Evolutionary conservation across 2,113 vertebrate species (phyloP), one percentile per base, ranked within the genome.

Genomic region (Aphyosemion australe): DNA sequence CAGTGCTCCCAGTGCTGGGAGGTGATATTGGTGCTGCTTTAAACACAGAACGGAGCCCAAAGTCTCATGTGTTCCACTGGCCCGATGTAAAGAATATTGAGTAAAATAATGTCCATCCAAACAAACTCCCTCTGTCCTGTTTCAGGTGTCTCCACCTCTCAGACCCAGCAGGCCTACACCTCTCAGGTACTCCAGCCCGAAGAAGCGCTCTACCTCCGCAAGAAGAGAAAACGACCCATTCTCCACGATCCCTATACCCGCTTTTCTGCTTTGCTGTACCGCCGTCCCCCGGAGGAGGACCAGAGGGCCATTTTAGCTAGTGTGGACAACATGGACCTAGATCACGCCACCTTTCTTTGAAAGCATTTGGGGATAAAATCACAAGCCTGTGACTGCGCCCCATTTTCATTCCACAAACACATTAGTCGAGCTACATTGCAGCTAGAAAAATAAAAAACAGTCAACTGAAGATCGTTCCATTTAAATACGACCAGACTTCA

Each of bases 121-220:
- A 41, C 12, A 12, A 43, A 45, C 14, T 16, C 14, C 13, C 1
- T 45, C 2, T 54, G 16, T 87, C 61, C 61, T 61, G 63, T 56
- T 46, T 3, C 76, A 97, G 96, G 95, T 83, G 95, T 94, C 91
- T 94, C 94, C 94, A 93, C 95, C 95, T 98, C 96, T 95, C 97
- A 99, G 97, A 95, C 94, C 94, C 96, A 97, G 95, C 96, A 96
- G 91, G 94, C 92, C 92, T 94, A 94, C 92, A 93, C 90, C 94
- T 95, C 96, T 95, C 96, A 99, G 96, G 96, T 97, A 95, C 94
- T 97, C 92, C 95, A 90, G 86, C 95, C 95, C 89, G 95, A 96
- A 70, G 97, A 97, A 96, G 96, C 95, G 93, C 95, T 98, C 94
- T 98, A 96, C 95, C 96, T 98, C 94, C 95, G 93, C 79, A 98